Percentiles rank a stretch among this genome's conserved stretches.
phyloP scores from a whole-genome alignment of 2,888 invertebrate genomes.

The Xanthostigma xanthostigma region DNA sequence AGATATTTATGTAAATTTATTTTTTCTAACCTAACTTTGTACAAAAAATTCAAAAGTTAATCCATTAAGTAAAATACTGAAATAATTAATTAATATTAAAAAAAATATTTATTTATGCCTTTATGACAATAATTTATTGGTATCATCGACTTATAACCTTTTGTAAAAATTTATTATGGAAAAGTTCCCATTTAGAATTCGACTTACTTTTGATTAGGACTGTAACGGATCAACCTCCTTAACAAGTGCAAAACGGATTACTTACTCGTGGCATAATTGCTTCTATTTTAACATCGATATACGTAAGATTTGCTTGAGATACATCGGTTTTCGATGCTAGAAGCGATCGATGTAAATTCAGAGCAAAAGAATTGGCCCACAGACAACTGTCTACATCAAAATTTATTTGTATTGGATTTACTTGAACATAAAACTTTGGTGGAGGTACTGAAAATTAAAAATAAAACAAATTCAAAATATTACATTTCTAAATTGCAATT shows the following conservation, averaged over 20 bases:
- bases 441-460: constrained; percentile 63
- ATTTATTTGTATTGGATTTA: constrained; percentile 78
- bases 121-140: no score
- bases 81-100: no score
- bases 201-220: no score
- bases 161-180: no score
- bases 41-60: no score
- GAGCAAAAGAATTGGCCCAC: constrained; percentile 87
- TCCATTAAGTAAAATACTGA: no score
- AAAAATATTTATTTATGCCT: no score
- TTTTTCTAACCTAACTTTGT: no score
- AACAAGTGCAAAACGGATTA: constrained; percentile 4
- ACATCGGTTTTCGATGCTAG: constrained; percentile 31
- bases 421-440: constrained; percentile 78
- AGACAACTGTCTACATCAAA: constrained; percentile 79
- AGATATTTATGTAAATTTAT: no score
- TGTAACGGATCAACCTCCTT: no score
- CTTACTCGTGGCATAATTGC: constrained; percentile 83
- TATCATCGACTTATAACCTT: no score
- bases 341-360: constrained; percentile 71
- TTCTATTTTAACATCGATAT: constrained; percentile 79
- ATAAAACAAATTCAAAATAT: constrained; percentile 4
- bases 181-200: no score
- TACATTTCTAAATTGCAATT: constrained; percentile 4
- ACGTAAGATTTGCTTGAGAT: constrained; percentile 32